Percentiles rank a stretch among this genome's conserved stretches.
phyloP scores from a whole-genome alignment of 2,888 invertebrate species.

The Quadroppia sp. region DNA sequence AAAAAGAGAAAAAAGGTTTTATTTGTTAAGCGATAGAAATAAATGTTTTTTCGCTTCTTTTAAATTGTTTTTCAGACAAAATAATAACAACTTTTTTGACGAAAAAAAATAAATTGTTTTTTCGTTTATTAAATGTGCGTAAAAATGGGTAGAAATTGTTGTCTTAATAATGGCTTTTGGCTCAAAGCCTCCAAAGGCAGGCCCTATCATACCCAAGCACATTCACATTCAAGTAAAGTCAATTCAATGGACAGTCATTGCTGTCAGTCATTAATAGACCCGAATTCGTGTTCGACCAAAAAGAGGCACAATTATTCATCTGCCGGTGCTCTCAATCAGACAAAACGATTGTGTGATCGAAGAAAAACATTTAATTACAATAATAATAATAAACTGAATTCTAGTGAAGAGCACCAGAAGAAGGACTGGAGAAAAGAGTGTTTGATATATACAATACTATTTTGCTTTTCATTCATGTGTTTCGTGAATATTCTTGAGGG shows the following conservation, averaged over 20 bases:
- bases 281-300: neutral
- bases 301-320: neutral
- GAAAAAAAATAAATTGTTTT: neutral
- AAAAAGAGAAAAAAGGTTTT: neutral
- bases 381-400: neutral
- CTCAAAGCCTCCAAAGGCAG: slow-evolving; percentile 12
- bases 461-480: slow-evolving; percentile 43
- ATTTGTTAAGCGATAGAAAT: neutral
- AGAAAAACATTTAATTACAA: slow-evolving; percentile 1
- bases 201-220: slow-evolving; percentile 8
- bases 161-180: slow-evolving; percentile 31
- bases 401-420: neutral
- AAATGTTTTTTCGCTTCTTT: neutral
- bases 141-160: slow-evolving; percentile 30
- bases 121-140: neutral
- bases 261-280: neutral
- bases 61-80: neutral
- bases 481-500: slow-evolving; percentile 60
- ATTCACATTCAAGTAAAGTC: slow-evolving; percentile 12
- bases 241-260: neutral
- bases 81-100: neutral
- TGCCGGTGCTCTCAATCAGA: slow-evolving; percentile 2
- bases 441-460: slow-evolving; percentile 39
- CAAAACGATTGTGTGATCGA: slow-evolving; percentile 20
- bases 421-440: slow-evolving; percentile 20